Percentiles rank a stretch among this genome's conserved stretches.
Conservation (phyloP, 2,113 vertebrate species). For the Brachyhypopomus gauderio region DNA sequence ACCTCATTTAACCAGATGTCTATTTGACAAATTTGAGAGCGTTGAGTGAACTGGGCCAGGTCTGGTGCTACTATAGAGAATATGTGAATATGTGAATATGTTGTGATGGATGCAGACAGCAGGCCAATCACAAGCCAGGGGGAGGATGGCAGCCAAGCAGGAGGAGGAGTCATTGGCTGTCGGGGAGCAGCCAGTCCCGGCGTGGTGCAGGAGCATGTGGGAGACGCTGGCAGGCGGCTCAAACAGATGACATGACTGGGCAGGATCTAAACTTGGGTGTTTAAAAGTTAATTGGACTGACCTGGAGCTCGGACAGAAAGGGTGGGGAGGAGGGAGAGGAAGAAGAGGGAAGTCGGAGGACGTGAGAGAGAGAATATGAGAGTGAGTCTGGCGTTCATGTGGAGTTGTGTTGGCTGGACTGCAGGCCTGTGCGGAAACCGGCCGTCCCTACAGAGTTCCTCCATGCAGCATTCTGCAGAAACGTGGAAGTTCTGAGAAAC, state of each 20-base stretch:
- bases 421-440: too few species aligned
- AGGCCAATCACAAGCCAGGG: not conserved
- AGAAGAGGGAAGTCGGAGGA: not conserved
- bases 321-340: constrained; percentile 17
- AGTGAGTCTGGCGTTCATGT: too few species aligned
- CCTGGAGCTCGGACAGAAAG: too few species aligned
- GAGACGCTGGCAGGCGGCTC: not conserved
- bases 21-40: too few species aligned
- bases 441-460: not conserved
- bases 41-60: too few species aligned
- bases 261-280: constrained; percentile 21
- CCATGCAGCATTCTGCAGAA: too few species aligned
- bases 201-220: too few species aligned
- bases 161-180: not conserved
- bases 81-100: not conserved
- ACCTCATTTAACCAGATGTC: too few species aligned
- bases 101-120: not conserved
- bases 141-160: not conserved
- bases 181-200: not conserved
- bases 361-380: not conserved
- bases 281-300: constrained; percentile 28
- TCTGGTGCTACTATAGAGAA: too few species aligned
- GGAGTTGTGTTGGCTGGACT: too few species aligned
- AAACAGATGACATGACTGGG: not conserved
- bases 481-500: too few species aligned